A percentile compares a stretch with the other conserved stretches of the same genome.
phyloP scores from a whole-genome alignment of 2,888 invertebrate species.

The Acholoe squamosa region DNA sequence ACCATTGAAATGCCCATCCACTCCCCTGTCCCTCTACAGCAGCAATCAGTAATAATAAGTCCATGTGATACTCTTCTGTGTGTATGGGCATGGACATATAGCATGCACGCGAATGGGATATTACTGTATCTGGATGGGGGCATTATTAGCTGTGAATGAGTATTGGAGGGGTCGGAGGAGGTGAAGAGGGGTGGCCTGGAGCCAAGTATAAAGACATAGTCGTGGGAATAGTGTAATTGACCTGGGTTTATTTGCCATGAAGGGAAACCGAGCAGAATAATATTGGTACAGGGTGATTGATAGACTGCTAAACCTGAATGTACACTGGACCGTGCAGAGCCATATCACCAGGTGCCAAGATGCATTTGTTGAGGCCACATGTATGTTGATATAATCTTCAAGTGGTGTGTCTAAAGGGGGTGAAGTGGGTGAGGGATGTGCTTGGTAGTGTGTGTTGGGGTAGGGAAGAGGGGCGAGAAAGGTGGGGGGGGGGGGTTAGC shows the following conservation, averaged over 20 bases:
- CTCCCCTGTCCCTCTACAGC: background rate
- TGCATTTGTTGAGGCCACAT: background rate
- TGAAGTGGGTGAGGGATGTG: no score
- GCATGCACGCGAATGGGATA: no score
- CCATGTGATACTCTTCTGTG: background rate
- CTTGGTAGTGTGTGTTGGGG: background rate
- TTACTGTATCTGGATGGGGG: no score
- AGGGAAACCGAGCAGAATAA: background rate
- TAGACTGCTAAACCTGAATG: background rate
- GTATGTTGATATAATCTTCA: no score
- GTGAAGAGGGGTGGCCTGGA: no score
- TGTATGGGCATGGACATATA: no score
- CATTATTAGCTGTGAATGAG: no score
- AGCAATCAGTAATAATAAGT: background rate
- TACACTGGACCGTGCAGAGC: background rate
- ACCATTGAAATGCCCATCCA: background rate
- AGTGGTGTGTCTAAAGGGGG: no score
- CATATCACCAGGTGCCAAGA: background rate
- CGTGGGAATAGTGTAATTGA: no score
- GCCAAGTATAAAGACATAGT: no score
- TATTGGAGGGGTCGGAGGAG: no score
- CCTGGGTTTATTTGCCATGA: no score
- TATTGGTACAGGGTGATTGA: conserved; percentile 2
- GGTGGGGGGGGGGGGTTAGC: background rate
- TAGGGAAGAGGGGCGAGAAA: background rate